Base-by-base conservation (phyloP, 2,113 vertebrate species). In the Nansenia antarctica region DNA sequence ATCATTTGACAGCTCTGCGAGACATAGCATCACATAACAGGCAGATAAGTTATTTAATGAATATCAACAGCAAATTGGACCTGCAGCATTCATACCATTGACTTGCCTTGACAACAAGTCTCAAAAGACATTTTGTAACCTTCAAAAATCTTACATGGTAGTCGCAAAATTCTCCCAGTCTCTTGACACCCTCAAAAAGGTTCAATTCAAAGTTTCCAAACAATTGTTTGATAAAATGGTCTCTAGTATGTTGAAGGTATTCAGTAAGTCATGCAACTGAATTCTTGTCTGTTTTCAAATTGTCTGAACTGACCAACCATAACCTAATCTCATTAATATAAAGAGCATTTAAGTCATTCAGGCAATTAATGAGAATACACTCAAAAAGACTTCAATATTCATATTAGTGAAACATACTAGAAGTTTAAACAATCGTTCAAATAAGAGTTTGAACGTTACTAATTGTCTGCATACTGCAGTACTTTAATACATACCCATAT, bases 381-480 rank as follows among this genome's bases (percentile, higher is more conserved):
- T 76, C 73, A 72, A 84, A 81, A 83, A 77, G 71, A 84, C 84
- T 75, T 47, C 81, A 74, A 75, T 79, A 73, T 61, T 66, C 70
- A 79, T 78, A 87, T 58, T 84, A 82, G 75, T 79, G 76, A 88
- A 87, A 86, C 72, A 75, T 78, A 84, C 80, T 77, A 80, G 77
- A 85, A 84, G 75, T 80, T n/a, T 80, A 89, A 88, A 82, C 81
- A 88, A 87, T 72, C 83, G 84, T 87, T 80, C 67, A 86, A 85
- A n/a, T n/a, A 87, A 80, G 84, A 88, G 82, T 88, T 86, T 84
- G 80, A 81, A 84, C 82, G 81, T 87, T 88, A 85, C 87, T 82
- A 88, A 88, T 85, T 86, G 87, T 91, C 91, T 91, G 92, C 91
- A 91, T 86, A 92, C 83, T 91, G 91, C 92, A 92, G 90, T 91